Evolutionary conservation across 2,113 vertebrate species (phyloP), one percentile per base, ranked within the genome.

Genomic region (Myotis yumanensis): DNA sequence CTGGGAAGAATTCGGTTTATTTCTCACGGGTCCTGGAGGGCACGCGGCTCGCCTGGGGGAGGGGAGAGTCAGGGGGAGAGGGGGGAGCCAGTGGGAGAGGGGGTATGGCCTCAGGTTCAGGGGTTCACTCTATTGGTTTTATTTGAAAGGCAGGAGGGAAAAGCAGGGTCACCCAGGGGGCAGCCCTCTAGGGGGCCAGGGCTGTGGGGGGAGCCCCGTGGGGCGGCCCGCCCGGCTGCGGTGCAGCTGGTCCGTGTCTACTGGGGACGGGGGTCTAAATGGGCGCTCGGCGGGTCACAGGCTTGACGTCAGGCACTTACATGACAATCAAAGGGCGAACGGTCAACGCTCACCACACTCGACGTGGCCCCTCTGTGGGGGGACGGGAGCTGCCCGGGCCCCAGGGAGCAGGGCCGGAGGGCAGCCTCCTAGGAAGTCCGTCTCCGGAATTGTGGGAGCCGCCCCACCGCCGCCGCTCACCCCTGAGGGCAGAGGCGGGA

Each of bases 181-280:
- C 75, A 3, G 20, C 1, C 5, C 0, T 51, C 52, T 15, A 4
- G 64, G 32, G 4, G n/a, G 1, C 52, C 25, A 5, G 18, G n/a
- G 52, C 52, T 51, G 12, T 32, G 73, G 35, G 18, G 6, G 25
- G 25, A 28, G 66, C 5, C 25, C 1, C 9, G 0, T 10, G 15
- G 82, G 32, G 73, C 0, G 1, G 16, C 72, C 3, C 2, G 82
- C 48, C 37, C 30, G 12, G 40, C 52, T 54, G 17, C 0, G 52
- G 18, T 20, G 17, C 52, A 1, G 28, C 46, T 1, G 71, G 46
- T 20, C 0, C 0, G 2, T 18, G 4, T 2, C 5, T 54, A 6
- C 9, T 8, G 1, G 5, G 14, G 32, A 5, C 2, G n/a, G 15
- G 43, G 0, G 22, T 86, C 62, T 91, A 5, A 4, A 64, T 11